These are phyloP conservation scores for Lerema accius DNA, from an alignment of 1,140 invertebrate species.

Conservation along the genomic window DNA sequence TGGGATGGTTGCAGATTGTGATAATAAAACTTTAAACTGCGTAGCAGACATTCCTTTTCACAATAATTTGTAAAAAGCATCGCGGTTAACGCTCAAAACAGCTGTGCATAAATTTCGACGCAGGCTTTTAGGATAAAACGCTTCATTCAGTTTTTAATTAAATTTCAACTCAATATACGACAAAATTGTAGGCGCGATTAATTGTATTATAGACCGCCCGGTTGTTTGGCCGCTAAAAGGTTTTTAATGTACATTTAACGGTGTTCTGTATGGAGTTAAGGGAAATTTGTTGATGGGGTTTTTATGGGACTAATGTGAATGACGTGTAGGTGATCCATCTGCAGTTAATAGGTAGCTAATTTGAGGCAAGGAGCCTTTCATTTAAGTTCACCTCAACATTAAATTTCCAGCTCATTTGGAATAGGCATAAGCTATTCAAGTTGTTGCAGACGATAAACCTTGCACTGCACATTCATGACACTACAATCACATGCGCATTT, in stretches of 20 bases:
- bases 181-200: slow-evolving; percentile 15
- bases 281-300: slow-evolving; percentile 13
- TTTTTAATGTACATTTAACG: slow-evolving; percentile 15
- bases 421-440: no score
- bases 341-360: neutral
- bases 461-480: no score
- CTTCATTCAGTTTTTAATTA: slow-evolving; percentile 16
- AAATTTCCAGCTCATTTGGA: no score
- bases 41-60: neutral
- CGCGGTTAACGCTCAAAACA: neutral
- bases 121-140: slow-evolving; percentile 12
- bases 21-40: no score
- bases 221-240: slow-evolving; percentile 18
- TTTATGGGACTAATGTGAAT: slow-evolving; percentile 13
- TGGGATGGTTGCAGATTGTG: no score
- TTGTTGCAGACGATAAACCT: no score
- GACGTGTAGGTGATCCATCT: slow-evolving; percentile 6
- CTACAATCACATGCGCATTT: no score
- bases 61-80: neutral
- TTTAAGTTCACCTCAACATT: no score
- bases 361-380: no score
- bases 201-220: slow-evolving; percentile 16
- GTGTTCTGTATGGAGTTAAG: neutral
- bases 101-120: neutral
- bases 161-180: slow-evolving; percentile 16